Conservation (phyloP, 1,140 invertebrate species). For the Batillaria attramentaria region DNA sequence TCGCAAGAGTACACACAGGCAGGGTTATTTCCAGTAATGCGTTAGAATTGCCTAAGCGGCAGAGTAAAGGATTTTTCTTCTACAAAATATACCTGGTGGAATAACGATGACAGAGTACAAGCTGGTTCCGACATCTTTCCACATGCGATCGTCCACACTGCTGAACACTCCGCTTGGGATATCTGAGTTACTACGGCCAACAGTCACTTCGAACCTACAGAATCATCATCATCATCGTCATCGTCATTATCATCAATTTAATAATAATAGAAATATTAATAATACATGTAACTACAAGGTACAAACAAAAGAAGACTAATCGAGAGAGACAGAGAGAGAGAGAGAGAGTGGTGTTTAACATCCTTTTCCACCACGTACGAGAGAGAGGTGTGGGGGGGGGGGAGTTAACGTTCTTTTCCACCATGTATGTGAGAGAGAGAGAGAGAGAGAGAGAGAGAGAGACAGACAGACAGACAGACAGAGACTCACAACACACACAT, state of each 20-base stretch:
- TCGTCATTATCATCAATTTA: too few relatives aligned
- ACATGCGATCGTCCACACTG: not conserved
- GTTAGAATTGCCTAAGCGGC: too few relatives aligned
- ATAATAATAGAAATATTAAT: too few relatives aligned
- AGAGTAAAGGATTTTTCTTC: too few relatives aligned
- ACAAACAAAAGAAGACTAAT: not conserved
- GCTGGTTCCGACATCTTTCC: constrained; percentile 28
- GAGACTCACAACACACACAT: too few relatives aligned
- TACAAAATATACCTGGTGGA: constrained; percentile 31
- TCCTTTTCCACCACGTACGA: too few relatives aligned
- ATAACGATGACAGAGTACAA: constrained; percentile 17
- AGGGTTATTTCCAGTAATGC: too few relatives aligned
- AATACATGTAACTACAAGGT: too few relatives aligned
- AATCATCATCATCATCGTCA: not conserved
- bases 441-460: not conserved
- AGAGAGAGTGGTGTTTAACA: not conserved
- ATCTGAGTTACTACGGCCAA: constrained; percentile 9
- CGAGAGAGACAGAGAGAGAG: not conserved
- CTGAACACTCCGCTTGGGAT: constrained; percentile 30
- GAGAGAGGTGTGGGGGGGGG: too few relatives aligned
- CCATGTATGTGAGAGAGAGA: too few relatives aligned
- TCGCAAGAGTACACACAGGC: too few relatives aligned
- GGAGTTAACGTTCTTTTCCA: too few relatives aligned
- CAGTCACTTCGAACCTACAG: constrained; percentile 30
- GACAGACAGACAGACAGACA: not conserved